Base-by-base conservation (phyloP, 2,888 invertebrate genomes). In the Acanthosepion lycidas region DNA sequence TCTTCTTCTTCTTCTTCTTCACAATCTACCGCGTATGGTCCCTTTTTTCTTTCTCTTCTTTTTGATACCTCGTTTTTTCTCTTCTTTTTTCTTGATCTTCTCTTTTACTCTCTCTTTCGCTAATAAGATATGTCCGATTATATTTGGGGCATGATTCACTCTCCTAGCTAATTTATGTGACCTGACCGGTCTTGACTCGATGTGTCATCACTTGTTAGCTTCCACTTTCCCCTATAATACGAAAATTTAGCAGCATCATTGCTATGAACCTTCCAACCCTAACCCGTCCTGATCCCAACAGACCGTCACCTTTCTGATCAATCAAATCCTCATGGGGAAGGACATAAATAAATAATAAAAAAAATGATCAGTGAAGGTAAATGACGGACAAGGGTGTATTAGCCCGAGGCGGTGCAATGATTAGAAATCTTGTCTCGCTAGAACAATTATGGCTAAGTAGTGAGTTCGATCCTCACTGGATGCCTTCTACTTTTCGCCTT, bases 111-210 rank as follows among this genome's bases (percentile, higher is more conserved):
- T 9, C 28, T 23, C 15, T 78, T 3, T n/a, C 23, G 33, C 15
- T 78, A 78, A 78, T 78, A n/a, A 78, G n/a, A n/a, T 78, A 78
- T n/a, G 78, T n/a, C 78, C n/a, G 78, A 78, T 78, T 78, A 78
- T 78, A 78, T n/a, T 33, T 9, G 9, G 78, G n/a, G 78, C n/a
- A 78, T 78, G 78, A 78, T 78, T 78, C 78, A 78, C 78, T n/a
- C 78, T 78, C 78, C 4, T 15, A 78, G 78, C 78, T 78, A 78
- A 78, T 78, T 78, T 78, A 78, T 78, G 78, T 78, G 78, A 78
- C 78, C 78, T 78, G 78, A 78, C 78, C 78, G 78, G 33, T n/a
- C 78, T 9, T 33, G 78, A 78, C n/a, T 78, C 9, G 28, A 78
- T 78, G 78, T 78, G 78, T 78, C 78, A 78, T 78, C 78, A 15